Conservation (phyloP, 2,797 vertebrate species). For the Dendrocincla tyrannina region DNA sequence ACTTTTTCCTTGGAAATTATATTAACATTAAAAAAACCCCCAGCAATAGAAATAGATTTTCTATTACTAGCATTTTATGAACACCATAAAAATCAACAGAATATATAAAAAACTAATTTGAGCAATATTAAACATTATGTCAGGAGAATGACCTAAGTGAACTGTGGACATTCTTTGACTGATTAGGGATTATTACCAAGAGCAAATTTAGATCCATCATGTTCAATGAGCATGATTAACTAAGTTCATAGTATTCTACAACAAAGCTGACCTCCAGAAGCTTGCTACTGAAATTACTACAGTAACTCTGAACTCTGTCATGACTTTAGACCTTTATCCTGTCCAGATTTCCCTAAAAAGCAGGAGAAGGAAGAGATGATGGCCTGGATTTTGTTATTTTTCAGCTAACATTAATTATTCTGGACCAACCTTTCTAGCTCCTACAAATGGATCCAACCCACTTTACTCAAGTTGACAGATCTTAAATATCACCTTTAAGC, state of each 20-base stretch:
- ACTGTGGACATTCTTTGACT: conserved; percentile 2
- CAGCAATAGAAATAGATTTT: conserved; percentile 25
- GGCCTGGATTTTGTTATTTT: background rate
- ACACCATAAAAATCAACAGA: background rate
- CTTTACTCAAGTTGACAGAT: background rate
- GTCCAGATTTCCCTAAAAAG: background rate
- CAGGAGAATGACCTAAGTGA: conserved; percentile 39
- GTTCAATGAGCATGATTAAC: conserved; percentile 49
- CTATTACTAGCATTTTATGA: conserved; percentile 45
- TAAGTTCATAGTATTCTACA: background rate
- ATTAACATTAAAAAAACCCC: background rate
- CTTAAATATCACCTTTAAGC: background rate
- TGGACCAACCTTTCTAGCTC: background rate
- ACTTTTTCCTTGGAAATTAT: background rate
- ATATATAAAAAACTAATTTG: background rate
- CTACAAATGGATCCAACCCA: background rate
- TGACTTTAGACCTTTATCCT: background rate
- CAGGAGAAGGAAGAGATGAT: conserved; percentile 1
- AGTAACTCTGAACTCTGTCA: background rate
- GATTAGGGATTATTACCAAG: conserved; percentile 1
- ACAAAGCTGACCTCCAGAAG: background rate
- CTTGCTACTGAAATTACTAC: background rate
- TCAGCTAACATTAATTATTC: background rate
- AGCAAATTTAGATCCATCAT: conserved; percentile 29
- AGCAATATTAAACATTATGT: conserved; percentile 11